Base-by-base conservation (phyloP, 2,888 invertebrate genomes). In the Sesamia inferens region DNA sequence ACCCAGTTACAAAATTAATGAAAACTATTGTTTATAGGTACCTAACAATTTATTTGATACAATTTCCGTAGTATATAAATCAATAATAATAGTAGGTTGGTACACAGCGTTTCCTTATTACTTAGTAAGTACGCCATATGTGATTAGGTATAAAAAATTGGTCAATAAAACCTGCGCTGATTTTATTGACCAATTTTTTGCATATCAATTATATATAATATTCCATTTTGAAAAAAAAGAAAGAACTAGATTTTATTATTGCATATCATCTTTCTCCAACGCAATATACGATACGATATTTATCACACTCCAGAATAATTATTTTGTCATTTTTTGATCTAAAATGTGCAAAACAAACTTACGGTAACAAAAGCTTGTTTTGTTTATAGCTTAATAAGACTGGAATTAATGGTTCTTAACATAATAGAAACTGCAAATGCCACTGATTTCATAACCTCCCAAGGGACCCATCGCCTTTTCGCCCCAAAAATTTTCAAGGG, bases 401-500 rank as follows among this genome's bases (percentile, higher is more conserved):
- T 91, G 94, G 92, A 96, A 95, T 96, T 96, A 96, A 96, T 96
- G 96, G 96, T 94, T 96, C 95, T 91, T 94, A 93, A 91, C 95
- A 96, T 95, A 96, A 96, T 96, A 96, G 97, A 95, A 94, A 93
- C 94, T 97, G 96, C 97, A 97, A 97, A 97, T 97, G 97, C 97
- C 97, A 97, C 96, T 97, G 97, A 97, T 96, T 97, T 96, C 96
- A 96, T 96, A 95, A 95, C 95, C 95, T 96, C 96, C 95, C 97
- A 92, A 90, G 94, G 96, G 97, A 97, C 91, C 93, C 92, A 94
- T 95, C 95, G 92, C 93, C 89, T 94, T 94, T 93, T 93, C 93
- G 94, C 95, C 95, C 95, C 88, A 94, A 95, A 95, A 94, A 93
- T 85, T 90, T 88, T 83, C 78, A 82, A 71, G 47, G 67, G 42